Evolutionary conservation across 2,888 invertebrate species (phyloP), one percentile per base, ranked within the genome.

Genomic region (Brachypalpus laphriformis): DNA sequence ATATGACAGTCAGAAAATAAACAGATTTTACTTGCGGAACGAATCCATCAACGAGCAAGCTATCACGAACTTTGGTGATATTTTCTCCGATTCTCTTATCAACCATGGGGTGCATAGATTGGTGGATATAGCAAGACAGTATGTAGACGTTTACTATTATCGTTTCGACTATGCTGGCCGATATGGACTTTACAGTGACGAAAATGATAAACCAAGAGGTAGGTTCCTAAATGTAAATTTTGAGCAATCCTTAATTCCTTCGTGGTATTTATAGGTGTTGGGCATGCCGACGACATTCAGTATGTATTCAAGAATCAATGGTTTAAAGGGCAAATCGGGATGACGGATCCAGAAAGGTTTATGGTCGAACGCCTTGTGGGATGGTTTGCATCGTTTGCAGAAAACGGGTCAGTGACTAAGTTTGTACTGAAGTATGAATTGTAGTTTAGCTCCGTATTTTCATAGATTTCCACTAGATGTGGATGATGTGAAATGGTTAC

Each of bases 131-230:
- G 90, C 95, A 59, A 92, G 93, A 0, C 90, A 92, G 1, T 91
- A 93, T 68, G 93, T 92, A 0, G 91, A 91, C 0, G 94, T 95
- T 2, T 95, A 93, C 89, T 94, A 94, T 88, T 94, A 94, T 88
- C 91, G 93, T 82, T 94, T 94, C 87, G 92, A 93, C 25, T 94
- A 94, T 88, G 91, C 93, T 76, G 95, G 95, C 2, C 91, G 93
- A 81, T 92, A 92, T 86, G 94, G 94, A 87, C 89, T 92, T 65
- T 93, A 92, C 45, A 90, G 92, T 71, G 92, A 93, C 65, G 91
- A 91, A 0, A 90, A 90, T 7, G 93, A 93, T 0, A 91, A 92
- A 5, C 87, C 87, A 14, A 54, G 68, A 22, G 90, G 91, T 88
- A 28, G 51, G 56, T 11, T 4, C 45, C 22, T 3, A 0, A 47